Conservation (phyloP, 2,888 invertebrate species). For the Macropis europaea region DNA sequence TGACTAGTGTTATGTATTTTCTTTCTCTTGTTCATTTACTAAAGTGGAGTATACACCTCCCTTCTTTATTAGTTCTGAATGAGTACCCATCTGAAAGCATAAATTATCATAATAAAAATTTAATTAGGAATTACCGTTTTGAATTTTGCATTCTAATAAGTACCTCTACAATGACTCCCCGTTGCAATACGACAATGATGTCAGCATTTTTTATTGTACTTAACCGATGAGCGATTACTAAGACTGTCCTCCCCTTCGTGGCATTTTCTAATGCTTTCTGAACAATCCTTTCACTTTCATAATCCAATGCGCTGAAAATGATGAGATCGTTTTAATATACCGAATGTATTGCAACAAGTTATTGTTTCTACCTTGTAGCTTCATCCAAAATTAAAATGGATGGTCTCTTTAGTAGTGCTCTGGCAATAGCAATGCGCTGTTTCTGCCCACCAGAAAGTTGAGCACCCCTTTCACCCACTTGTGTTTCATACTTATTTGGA, state of each 20-base stretch:
- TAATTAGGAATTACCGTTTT: slow-evolving; percentile 19
- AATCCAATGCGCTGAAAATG: slow-evolving; percentile 89
- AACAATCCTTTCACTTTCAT: slow-evolving; percentile 94
- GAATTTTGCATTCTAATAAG: not conserved
- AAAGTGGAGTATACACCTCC: slow-evolving; percentile 93
- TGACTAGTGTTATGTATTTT: slow-evolving; percentile 64
- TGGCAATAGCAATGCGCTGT: slow-evolving; percentile 96
- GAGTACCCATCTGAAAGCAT: slow-evolving; percentile 87
- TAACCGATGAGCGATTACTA: slow-evolving; percentile 97
- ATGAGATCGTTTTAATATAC: slow-evolving; percentile 33
- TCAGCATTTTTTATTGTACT: slow-evolving; percentile 96
- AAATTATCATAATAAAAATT: slow-evolving; percentile 12
- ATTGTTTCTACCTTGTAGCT: slow-evolving; percentile 89
- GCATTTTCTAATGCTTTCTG: slow-evolving; percentile 93
- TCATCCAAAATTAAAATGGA: slow-evolving; percentile 94
- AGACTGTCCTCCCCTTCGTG: slow-evolving; percentile 91
- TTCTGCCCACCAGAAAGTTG: slow-evolving; percentile 98
- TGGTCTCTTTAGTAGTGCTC: slow-evolving; percentile 95
- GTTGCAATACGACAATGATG: slow-evolving; percentile 92
- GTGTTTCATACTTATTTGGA: slow-evolving; percentile 91
- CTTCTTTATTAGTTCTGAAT: slow-evolving; percentile 87
- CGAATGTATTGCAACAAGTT: not conserved
- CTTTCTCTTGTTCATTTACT: slow-evolving; percentile 87
- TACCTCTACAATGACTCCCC: slow-evolving; percentile 92
- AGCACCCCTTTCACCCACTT: slow-evolving; percentile 94